Evolutionary conservation across 2,797 vertebrate genomes (phyloP).

Genomic region (Cuculus canorus): DNA sequence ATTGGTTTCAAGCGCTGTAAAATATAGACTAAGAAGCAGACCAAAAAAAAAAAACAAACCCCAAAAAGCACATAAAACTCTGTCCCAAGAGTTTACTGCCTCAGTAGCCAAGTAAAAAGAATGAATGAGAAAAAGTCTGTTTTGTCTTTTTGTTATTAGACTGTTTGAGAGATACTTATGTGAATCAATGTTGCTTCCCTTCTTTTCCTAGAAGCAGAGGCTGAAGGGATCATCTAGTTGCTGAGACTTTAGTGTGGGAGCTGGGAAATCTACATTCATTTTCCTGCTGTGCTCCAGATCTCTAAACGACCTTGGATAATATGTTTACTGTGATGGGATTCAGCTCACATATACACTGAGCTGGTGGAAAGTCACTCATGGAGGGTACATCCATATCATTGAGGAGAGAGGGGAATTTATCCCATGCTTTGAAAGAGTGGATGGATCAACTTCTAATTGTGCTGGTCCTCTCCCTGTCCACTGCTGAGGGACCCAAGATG

Average conservation of each 20-base stretch:
- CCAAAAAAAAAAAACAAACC: neutral
- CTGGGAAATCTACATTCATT: neutral
- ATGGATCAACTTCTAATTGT: neutral
- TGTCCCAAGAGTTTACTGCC: neutral
- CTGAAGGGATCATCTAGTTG: neutral
- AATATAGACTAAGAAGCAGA: neutral
- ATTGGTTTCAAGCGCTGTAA: neutral
- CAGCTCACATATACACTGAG: neutral
- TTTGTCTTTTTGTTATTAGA: neutral
- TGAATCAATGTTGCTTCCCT: neutral
- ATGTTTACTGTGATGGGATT: neutral
- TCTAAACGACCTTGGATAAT: neutral
- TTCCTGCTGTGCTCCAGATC: neutral
- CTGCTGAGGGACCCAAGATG: neutral
- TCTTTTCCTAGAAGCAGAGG: neutral
- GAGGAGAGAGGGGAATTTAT: neutral
- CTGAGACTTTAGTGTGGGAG: neutral
- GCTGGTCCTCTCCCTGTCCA: neutral
- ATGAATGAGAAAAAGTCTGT: neutral
- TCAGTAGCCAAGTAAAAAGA: neutral
- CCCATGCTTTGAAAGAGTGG: neutral
- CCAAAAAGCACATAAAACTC: neutral
- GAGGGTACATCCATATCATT: neutral
- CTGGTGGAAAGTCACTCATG: neutral
- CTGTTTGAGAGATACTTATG: neutral